Evolutionary conservation across 2,797 vertebrate species (phyloP), one percentile per base, ranked within the genome.

Genomic region (Galagoides demidoff): DNA sequence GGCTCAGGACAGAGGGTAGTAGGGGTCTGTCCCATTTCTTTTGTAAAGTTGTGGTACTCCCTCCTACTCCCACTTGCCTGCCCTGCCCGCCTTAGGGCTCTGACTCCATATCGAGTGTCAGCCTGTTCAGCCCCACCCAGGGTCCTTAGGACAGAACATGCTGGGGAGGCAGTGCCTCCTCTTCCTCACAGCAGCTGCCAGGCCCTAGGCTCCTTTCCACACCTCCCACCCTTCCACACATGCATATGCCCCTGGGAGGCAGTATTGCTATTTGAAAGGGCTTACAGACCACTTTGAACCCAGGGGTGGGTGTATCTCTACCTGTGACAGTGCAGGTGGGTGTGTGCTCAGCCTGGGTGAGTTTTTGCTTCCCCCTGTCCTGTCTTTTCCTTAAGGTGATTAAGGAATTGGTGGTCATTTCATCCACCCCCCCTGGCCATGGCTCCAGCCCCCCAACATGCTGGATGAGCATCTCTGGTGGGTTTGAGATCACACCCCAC

Each of bases 91-190:
- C 79, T 17, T 29, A 79, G 78, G 73, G 70, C 78, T n/a, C 84
- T 77, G 90, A 77, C 77, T 84, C 34, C 39, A 6, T 11, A 49
- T 86, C 96, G 84, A n/a, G 37, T 84, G 63, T 83, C 87, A 89
- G 1, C 39, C 52, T 39, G 70, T 23, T 77, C 29, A 84, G 94
- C 78, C 70, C 83, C 92, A 92, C 52, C 78, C 52, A 61, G 79
- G 79, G 85, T 92, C 86, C 70, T 90, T 37, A 55, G 85, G 71
- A 45, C 20, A 79, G 91, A 85, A 86, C 85, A 39, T 8, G 20
- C 84, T 52, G 29, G 29, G 34, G 64, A 94, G 43, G 79, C 86
- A 74, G 74, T 12, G 8, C 22, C 73, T 95, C 68, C 22, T 63
- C 63, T 63, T 76, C 70, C 45, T 81, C 14, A 17, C 7, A 4